Base-by-base conservation (phyloP, 1,140 invertebrate genomes). In the Sesamia nonagrioides region DNA sequence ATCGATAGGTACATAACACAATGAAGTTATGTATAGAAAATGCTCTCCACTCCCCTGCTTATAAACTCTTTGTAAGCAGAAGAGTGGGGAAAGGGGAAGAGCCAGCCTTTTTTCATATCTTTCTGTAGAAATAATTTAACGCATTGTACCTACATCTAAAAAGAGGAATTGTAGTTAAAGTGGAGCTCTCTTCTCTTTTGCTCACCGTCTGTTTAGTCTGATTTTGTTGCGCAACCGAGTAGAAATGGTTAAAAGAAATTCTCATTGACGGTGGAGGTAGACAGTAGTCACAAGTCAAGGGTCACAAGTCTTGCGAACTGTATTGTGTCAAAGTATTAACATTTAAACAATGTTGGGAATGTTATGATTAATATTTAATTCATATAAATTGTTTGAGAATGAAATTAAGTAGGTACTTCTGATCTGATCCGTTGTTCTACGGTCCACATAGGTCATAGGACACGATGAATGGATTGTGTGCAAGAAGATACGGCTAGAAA, bases 281-380 rank as follows among this genome's bases (percentile, higher is more conserved):
- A 3, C 42, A 45, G 45, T 42, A 71, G 13, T 6, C 15, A 35
- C 8, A 71, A 13, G 18, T 6, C 42, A 9, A 18, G 5, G 6
- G 11, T 69, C 15, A n/a, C n/a, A 48, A 63, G 35, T 75, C 58
- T 75, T 63, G 73, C 45, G 73, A 75, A 63, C 58, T 75, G 71
- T 40, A 75, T 75, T 75, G 73, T 75, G 63, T 75, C 58, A 75
- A 75, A 61, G 52, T 63, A 63, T 50, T 75, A 27, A 50, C 63
- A 69, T 75, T 71, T 72, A 72, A 73, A 81, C 79, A 81, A 80
- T 81, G 74, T 63, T 81, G 79, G 15, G 79, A 81, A 81, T 81
- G 79, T 81, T 81, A 66, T 81, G 61, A 21, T n/a, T 66, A 58
- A 69, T 66, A 63, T 48, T 63, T 75, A 75, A 61, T 75, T 75